Base-by-base conservation (phyloP, 2,888 invertebrate species). In the Drosophila sordidula region DNA sequence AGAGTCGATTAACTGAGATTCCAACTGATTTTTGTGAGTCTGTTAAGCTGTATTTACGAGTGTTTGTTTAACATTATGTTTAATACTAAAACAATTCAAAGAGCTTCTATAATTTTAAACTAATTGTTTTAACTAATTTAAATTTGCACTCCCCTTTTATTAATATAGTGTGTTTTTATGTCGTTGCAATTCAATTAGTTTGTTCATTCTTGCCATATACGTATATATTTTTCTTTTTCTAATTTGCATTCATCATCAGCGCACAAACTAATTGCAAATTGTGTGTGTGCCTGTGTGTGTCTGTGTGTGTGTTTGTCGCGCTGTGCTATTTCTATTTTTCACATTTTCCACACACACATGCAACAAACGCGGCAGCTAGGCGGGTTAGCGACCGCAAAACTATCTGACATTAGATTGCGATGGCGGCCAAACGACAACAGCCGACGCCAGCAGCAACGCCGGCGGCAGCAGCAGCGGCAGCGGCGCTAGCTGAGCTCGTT, bases 341-440 rank as follows among this genome's bases (percentile, higher is more conserved):
- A 70, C 78, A 82, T 72, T 78, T 73, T 68, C 57, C 56, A 62
- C 64, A 42, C 39, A 51, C 67, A 47, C 66, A 65, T 56, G 50
- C 42, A 55, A 46, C 25, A 26, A 42, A 47, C 50, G 69, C 18
- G 51, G 68, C 67, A 64, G 74, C 80, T 68, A 69, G 80, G 80
- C 86, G 91, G 91, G 91, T 91, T 91, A 91, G 91, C 92, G 91
- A 91, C 91, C 92, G 92, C 91, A 91, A 90, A 91, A 91, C 91
- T 91, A 91, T 91, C 91, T 91, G 91, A 91, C 91, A 91, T 91
- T 91, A 91, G 91, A 91, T 91, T 91, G 91, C 87, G 91, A 91
- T 90, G 90, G 90, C 91, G 91, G 90, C 90, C 90, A 90, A 90
- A 90, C 90, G 90, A 90, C 90, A 90, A 90, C 90, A 90, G 91